Percentiles rank a stretch among this genome's conserved stretches.
Conservation (phyloP, 2,113 vertebrate species). For the Ochotona princeps region DNA sequence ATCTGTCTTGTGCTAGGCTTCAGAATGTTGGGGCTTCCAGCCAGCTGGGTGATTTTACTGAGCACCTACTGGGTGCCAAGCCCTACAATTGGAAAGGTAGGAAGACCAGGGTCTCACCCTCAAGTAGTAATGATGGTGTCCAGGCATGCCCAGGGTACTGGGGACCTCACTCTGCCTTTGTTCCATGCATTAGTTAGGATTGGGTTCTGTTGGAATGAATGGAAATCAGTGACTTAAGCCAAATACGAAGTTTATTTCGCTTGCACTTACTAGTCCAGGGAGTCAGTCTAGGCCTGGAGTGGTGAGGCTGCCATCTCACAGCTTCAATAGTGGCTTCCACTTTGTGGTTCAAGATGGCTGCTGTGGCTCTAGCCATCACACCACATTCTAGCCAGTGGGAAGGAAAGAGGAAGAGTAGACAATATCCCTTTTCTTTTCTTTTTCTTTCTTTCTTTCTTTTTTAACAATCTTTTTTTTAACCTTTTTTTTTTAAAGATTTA, state of each 20-base stretch:
- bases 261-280: background rate
- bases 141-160: background rate
- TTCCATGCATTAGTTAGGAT: background rate
- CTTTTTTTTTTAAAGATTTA: too few species aligned
- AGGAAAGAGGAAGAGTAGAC: background rate
- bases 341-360: background rate
- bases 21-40: background rate
- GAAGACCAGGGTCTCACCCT: background rate
- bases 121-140: background rate
- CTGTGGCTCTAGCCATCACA: background rate
- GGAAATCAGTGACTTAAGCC: background rate
- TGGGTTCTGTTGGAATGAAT: background rate
- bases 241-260: background rate
- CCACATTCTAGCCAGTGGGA: background rate
- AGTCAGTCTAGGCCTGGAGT: background rate
- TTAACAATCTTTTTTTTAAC: too few species aligned
- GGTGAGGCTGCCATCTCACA: background rate
- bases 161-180: background rate
- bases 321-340: background rate
- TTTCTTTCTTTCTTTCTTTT: too few species aligned
- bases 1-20: background rate
- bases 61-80: background rate
- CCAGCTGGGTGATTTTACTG: background rate
- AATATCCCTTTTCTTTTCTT: background rate
- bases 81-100: background rate